Percentiles rank a stretch among this genome's conserved stretches.
Conservation (phyloP, 2,797 vertebrate species). For the Hydrolagus colliei region DNA sequence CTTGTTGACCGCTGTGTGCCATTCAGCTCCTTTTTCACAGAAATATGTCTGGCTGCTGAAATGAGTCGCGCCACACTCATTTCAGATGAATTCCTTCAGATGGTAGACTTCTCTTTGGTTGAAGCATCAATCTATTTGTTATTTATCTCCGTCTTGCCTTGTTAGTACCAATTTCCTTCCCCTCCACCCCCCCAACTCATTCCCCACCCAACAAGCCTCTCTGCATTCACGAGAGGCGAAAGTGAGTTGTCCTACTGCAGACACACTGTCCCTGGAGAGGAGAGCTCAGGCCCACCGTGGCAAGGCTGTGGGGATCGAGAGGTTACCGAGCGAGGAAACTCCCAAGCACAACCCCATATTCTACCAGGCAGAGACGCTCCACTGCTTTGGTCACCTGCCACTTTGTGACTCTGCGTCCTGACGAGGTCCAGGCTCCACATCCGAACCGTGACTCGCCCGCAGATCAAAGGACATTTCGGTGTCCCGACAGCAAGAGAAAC, state of each 20-base stretch:
- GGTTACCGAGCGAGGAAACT: too few species aligned
- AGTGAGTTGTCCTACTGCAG: too few species aligned
- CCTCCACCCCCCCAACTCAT: background rate
- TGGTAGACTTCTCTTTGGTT: too few species aligned
- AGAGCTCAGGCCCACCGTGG: constrained; percentile 1
- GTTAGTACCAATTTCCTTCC: background rate
- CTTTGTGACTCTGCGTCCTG: background rate
- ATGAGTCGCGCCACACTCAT: background rate
- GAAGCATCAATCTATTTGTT: background rate
- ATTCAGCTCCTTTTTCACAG: background rate
- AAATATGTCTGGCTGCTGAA: background rate
- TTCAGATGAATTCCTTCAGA: background rate
- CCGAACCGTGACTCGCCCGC: background rate
- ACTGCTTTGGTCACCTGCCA: background rate
- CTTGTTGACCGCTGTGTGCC: too few species aligned
- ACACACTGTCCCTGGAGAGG: background rate
- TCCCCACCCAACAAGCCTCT: background rate
- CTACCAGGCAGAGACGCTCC: background rate
- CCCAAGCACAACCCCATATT: constrained; percentile 18
- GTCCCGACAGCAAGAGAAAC: background rate
- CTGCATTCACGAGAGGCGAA: too few species aligned
- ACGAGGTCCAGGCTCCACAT: background rate
- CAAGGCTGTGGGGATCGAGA: constrained; percentile 1
- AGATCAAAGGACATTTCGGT: background rate
- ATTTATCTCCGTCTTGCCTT: background rate